phyloP scores from a whole-genome alignment of 1,140 invertebrate species.

The Plodia interpunctella region DNA sequence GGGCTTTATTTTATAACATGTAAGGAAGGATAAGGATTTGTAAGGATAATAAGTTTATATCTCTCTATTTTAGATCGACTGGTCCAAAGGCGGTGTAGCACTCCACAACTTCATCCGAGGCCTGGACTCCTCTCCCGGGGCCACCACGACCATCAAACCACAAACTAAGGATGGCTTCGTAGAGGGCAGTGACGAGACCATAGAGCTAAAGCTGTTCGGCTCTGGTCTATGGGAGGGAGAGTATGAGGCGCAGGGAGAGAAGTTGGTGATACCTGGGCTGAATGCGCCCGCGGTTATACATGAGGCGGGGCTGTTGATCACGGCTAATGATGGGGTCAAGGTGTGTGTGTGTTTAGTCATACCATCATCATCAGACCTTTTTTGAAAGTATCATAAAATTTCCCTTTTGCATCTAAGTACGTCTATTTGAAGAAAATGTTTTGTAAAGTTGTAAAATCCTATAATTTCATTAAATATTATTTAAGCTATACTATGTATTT shows the following conservation, averaged over 20 bases:
- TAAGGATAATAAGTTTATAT: no score
- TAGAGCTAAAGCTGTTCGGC: conserved; percentile 87
- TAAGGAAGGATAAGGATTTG: no score
- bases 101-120: conserved; percentile 97
- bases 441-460: no score
- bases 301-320: conserved; percentile 87
- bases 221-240: conserved; percentile 84
- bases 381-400: no score
- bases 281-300: conserved; percentile 83
- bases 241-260: conserved; percentile 78
- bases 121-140: conserved; percentile 94
- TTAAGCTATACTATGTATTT: no score
- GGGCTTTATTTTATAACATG: no score
- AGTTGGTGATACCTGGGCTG: conserved; percentile 81
- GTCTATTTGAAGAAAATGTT: no score
- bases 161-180: conserved; percentile 71
- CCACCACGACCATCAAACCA: conserved; percentile 83
- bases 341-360: no score
- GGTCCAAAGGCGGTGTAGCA: conserved; percentile 80
- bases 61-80: conserved; percentile 80
- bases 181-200: conserved; percentile 34
- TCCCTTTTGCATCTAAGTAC: no score
- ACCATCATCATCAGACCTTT: no score
- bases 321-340: conserved; percentile 85
- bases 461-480: no score